A percentile compares a stretch with the other conserved stretches of the same genome.
phyloP scores from a whole-genome alignment of 2,113 vertebrate species.

The Sceloporus undulatus region DNA sequence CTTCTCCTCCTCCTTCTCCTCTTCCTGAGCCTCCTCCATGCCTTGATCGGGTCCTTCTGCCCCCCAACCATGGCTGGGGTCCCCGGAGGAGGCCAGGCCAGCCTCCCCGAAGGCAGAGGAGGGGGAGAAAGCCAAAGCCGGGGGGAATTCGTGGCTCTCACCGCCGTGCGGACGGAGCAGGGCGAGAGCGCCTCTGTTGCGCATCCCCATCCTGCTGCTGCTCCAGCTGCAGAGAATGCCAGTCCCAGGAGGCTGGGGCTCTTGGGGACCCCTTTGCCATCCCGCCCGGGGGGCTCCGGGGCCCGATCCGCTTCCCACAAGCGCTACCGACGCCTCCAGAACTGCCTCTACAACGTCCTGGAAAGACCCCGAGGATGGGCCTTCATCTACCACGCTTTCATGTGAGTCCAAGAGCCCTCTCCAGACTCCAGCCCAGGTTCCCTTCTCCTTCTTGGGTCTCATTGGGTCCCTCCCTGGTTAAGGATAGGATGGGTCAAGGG shows the following conservation, averaged over 20 bases:
- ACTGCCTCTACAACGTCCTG: constrained; percentile 92
- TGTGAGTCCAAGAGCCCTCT: constrained; percentile 82
- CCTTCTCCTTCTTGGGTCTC: no score
- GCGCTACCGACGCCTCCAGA: constrained; percentile 88
- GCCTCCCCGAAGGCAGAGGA: constrained; percentile 46
- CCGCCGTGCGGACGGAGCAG: constrained; percentile 86
- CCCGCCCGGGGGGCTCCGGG: constrained; percentile 68
- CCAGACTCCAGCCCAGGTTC: background rate
- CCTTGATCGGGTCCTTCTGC: constrained; percentile 16
- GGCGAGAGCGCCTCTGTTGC: constrained; percentile 75
- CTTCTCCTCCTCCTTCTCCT: background rate
- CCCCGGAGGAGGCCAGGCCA: constrained; percentile 67
- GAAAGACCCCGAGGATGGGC: constrained; percentile 92
- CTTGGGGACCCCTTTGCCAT: constrained; percentile 85
- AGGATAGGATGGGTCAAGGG: no score
- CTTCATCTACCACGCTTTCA: constrained; percentile 93
- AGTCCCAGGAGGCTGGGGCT: constrained; percentile 85
- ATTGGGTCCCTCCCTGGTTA: no score
- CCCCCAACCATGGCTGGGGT: constrained; percentile 51
- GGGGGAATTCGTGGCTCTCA: constrained; percentile 89
- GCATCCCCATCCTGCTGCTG: constrained; percentile 68
- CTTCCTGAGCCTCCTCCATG: background rate
- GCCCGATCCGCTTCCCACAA: constrained; percentile 83
- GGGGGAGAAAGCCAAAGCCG: constrained; percentile 75
- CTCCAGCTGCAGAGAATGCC: constrained; percentile 74